Percentiles rank a stretch among this genome's conserved stretches.
Conservation (phyloP, 1,140 invertebrate genomes). For the Hirudo medicinalis region DNA sequence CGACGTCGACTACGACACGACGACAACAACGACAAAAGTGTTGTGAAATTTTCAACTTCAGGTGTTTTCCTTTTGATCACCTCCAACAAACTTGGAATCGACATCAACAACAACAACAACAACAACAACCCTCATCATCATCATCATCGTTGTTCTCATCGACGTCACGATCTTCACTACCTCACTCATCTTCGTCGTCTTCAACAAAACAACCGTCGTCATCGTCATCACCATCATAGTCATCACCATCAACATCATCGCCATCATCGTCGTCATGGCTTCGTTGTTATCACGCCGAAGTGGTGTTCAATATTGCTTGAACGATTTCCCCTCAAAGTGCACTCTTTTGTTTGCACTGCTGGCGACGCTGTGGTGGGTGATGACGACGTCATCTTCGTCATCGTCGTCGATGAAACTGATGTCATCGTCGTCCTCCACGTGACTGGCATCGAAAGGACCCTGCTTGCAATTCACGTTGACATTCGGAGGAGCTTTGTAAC, state of each 20-base stretch:
- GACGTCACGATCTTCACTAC: not conserved
- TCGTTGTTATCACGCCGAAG: too few relatives aligned
- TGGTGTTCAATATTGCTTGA: slow-evolving; percentile 2
- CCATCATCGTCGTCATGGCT: not conserved
- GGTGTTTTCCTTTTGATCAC: not conserved
- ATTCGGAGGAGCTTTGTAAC: not conserved
- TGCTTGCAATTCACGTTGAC: slow-evolving; percentile 5
- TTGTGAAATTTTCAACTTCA: not conserved
- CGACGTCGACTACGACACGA: not conserved
- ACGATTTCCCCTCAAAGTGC: slow-evolving; percentile 11
- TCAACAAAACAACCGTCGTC: not conserved
- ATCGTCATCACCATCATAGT: not conserved
- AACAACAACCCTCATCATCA: slow-evolving; percentile 1
- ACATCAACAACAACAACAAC: not conserved
- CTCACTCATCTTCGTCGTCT: slow-evolving; percentile 3
- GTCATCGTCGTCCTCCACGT: not conserved
- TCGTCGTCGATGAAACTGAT: not conserved
- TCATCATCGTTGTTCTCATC: slow-evolving; percentile 11
- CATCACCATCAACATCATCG: not conserved
- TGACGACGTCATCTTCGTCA: not conserved
- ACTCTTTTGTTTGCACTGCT: not conserved
- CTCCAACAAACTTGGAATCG: not conserved
- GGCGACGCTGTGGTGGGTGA: not conserved
- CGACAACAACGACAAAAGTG: not conserved
- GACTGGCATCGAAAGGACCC: not conserved